Conservation (phyloP, 2,113 vertebrate species). For the Crypturellus undulatus region DNA sequence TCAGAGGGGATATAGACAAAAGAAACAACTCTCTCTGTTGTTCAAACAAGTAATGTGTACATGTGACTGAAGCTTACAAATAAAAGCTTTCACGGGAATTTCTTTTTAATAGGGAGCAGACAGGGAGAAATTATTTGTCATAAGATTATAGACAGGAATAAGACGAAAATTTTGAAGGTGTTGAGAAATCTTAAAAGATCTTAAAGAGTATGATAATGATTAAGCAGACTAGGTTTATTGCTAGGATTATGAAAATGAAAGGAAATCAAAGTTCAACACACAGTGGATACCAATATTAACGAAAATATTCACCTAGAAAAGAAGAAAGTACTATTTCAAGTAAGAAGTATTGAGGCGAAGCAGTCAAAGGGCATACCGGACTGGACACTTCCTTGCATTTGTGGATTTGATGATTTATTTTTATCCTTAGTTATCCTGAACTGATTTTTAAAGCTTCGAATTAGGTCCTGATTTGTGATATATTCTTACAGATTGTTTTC, state of each 20-base stretch:
- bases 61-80: neutral
- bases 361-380: neutral
- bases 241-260: slow-evolving; percentile 14
- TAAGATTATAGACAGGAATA: neutral
- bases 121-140: neutral
- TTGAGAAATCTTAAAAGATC: slow-evolving; percentile 22
- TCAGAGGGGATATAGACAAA: neutral
- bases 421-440: neutral
- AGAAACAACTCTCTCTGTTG: neutral
- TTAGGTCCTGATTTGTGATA: neutral
- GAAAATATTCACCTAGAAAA: slow-evolving; percentile 31
- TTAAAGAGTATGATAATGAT: neutral
- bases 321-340: slow-evolving; percentile 7
- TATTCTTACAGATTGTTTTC: neutral
- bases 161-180: neutral
- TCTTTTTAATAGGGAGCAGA: slow-evolving; percentile 1
- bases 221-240: slow-evolving; percentile 25
- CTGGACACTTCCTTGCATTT: neutral
- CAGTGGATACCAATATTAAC: slow-evolving; percentile 21
- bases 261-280: slow-evolving; percentile 1
- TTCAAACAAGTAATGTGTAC: neutral
- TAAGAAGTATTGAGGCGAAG: neutral
- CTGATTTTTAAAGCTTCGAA: neutral
- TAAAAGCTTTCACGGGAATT: neutral
- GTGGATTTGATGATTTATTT: neutral